Evolutionary conservation across 2,888 invertebrate species (phyloP), one percentile per base, ranked within the genome.

Genomic region (Julus scanicus): DNA sequence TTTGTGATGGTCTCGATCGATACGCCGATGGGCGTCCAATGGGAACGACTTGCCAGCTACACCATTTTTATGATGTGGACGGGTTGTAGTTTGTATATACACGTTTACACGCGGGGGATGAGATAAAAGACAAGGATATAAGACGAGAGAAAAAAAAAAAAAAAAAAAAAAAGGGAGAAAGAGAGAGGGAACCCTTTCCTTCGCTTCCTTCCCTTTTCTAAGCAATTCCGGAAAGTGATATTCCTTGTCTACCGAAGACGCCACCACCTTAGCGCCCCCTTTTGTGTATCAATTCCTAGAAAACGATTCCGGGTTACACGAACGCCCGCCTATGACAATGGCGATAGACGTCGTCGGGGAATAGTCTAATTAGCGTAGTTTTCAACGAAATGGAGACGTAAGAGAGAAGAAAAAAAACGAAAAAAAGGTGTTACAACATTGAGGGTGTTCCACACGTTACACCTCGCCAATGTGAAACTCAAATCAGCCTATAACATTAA

Each of bases 1-100:
- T 80, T 80, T 80, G 80, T 80, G 80, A 80, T 37, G 37, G 80
- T 13, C 13, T 37, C 29, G 80, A 80, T 80, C 80, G 80, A 80
- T 80, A 80, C 63, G 20, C 17, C 11, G 53, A 53, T 53, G 53
- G 53, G 53, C 80, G 37, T 11, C 80, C 37, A 37, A 80, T 80
- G 80, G 80, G 37, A 37, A 63, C 63, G 63, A 63, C 63, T n/a
- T 63, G 63, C 63, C 63, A 63, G 29, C 80, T 71, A 20, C 71
- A 20, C 71, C 20, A 11, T 71, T 71, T 71, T n/a, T 11, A 29
- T n/a, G 20, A 29, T 11, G 29, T 29, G 71, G 71, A 29, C 20
- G 29, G 29, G 29, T 29, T 2, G n/a, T 1, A 29, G n/a, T 71
- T 71, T 71, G 63, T 29, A 71, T 71, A 71, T 1, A n/a, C 63